Evolutionary conservation across 2,113 vertebrate genomes (phyloP), one percentile per base, ranked within the genome.

Genomic region (Panthera leo): DNA sequence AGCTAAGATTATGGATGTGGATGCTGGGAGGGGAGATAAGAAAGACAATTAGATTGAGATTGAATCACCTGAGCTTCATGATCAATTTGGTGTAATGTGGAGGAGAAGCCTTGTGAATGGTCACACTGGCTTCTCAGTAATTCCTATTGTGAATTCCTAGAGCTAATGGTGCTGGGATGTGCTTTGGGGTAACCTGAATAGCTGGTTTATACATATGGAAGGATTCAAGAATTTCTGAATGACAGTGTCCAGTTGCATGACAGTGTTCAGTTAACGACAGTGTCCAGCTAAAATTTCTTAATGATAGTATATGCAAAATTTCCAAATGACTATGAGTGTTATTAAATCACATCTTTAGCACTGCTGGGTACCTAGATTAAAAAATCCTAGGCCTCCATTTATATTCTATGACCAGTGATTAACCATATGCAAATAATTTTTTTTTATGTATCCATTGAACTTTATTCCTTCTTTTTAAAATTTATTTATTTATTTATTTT

Each of bases 201-300:
- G 48, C 48, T 90, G 91, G 55, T 13, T 89, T 78, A 48, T 48
- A 73, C 31, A 63, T 13, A 48, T 1, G 51, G 39, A 83, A 58
- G 27, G 14, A 36, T 92, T 82, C 27, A 94, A 93, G 36, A 76
- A 36, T 93, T 97, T 94, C 65, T 82, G 61, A 89, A 88, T 71
- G 21, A 55, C 23, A 61, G 15, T 51, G 48, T 95, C 76, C 34
- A 42, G 16, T 80, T 25, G 25, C 21, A 87, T n/a, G 15, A 48
- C 14, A 61, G 15, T 70, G 42, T 95, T 79, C n/a, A 63, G 29
- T 76, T 19, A 87, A 85, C 51, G 16, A 55, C 25, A 53, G 11
- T 61, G 48, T 92, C 87, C 23, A 80, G 34, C 45, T 90, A 19
- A 96, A 95, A 63, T 94, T 94, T 85, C 65, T 85, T 75, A 85